Base-by-base conservation (phyloP, 2,888 invertebrate species). In the Apamea epomidion region DNA sequence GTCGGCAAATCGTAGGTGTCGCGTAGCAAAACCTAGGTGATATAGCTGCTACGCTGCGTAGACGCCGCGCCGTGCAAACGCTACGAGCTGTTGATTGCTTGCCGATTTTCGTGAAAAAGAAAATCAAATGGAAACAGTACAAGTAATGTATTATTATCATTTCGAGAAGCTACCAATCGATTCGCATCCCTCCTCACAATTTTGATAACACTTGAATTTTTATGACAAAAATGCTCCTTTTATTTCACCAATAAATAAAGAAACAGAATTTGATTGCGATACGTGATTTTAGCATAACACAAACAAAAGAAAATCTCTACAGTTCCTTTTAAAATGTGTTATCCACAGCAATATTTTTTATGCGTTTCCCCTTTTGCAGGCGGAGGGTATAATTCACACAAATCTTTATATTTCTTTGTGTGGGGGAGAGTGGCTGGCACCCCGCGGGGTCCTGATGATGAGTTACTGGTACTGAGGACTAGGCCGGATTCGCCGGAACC, bases 391-490 rank as follows among this genome's bases (percentile, higher is more conserved):
- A 95, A 95, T 95, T 96, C 95, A 94, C 95, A 94, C 94, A 95
- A 95, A 96, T 96, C 96, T 96, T 94, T 94, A 93, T 95, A 94
- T 95, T 95, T 95, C 95, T 95, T 95, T 95, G 94, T 94, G 90
- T 91, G 94, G 92, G 95, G 93, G 94, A 90, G 95, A 92, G 93
- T 83, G 90, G 89, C 87, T 82, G 84, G 89, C 91, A 91, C 93
- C 96, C 96, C 92, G 95, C 91, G 87, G 96, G 85, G 96, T 87
- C 91, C 92, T 96, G 96, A 96, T 96, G 96, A 97, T 96, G 96
- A 96, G 96, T 96, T 97, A 97, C 95, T 87, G 93, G 92, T 90
- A 87, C 90, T 72, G 91, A 92, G 92, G 82, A 78, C 82, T 76
- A 84, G 86, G 78, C 79, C 79, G 93, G 81, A 77, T 62, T 81